phyloP scores from a whole-genome alignment of 2,797 vertebrate species.

The Sebastolobus altivelis region DNA sequence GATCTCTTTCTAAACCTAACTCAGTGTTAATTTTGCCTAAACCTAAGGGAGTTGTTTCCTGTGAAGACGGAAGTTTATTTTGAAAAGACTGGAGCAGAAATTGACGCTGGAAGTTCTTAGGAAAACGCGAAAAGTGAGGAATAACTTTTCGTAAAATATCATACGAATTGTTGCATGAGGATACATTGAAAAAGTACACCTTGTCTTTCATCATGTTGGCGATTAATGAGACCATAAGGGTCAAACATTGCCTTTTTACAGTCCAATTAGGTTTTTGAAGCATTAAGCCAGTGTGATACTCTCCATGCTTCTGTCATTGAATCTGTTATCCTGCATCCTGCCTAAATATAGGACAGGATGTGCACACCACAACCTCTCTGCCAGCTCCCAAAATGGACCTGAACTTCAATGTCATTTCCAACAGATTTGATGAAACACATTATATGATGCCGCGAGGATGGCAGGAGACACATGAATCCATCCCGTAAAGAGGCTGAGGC shows the following conservation, averaged over 20 bases:
- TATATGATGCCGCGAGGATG: conserved; percentile 22
- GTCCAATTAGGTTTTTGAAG: background rate
- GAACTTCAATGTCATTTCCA: conserved; percentile 20
- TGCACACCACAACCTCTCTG: background rate
- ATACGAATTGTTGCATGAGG: accelerated
- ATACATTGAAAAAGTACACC: no score
- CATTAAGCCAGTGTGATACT: background rate
- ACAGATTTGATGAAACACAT: conserved; percentile 65
- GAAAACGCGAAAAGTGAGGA: no score
- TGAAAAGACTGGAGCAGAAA: no score
- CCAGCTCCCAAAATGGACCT: conserved; percentile 8
- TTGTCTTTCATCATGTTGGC: background rate
- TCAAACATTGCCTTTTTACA: background rate
- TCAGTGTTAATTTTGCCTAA: no score
- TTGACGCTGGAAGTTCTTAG: accelerated
- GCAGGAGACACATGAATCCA: conserved; percentile 3
- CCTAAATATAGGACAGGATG: conserved; percentile 9
- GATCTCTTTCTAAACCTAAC: no score
- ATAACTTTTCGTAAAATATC: no score
- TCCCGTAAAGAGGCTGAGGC: conserved; percentile 26
- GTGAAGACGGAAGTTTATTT: no score
- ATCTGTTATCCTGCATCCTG: background rate
- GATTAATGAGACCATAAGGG: background rate
- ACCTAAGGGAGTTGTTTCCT: no score
- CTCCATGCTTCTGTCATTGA: background rate